Conservation (phyloP, 2,888 invertebrate species). For the Pollenia labialis region DNA sequence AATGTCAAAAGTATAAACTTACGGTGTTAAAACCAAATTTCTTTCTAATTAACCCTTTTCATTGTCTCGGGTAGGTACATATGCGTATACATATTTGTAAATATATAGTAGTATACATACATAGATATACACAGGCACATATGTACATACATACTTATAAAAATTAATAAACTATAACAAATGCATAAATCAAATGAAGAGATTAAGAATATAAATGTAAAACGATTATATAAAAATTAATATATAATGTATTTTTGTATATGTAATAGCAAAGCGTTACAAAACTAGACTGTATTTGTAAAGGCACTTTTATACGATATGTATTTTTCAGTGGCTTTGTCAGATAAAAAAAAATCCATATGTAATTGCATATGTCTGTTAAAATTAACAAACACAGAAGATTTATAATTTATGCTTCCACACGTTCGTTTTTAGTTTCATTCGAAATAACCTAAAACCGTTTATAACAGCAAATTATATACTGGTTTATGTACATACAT, state of each 20-base stretch:
- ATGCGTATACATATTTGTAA: background rate
- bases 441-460: too few species aligned
- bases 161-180: conserved; percentile 1
- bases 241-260: conserved; percentile 55
- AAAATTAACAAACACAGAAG: too few species aligned
- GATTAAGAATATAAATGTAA: conserved; percentile 43
- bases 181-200: conserved; percentile 29
- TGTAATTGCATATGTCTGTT: too few species aligned
- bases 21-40: background rate
- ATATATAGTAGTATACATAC: conserved; percentile 7
- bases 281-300: conserved; percentile 46
- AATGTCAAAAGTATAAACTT: too few species aligned
- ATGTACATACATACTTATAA: background rate
- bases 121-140: conserved; percentile 25
- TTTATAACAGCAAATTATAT: too few species aligned
- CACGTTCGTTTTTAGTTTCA: too few species aligned
- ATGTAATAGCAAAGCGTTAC: conserved; percentile 68
- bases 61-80: background rate
- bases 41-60: background rate
- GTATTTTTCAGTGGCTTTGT: background rate
- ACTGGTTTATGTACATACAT: background rate
- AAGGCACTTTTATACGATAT: conserved; percentile 8
- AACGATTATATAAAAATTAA: conserved; percentile 32
- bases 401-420: too few species aligned
- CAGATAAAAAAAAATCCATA: too few species aligned